Evolutionary conservation across 2,888 invertebrate species (phyloP), one percentile per base, ranked within the genome.

Genomic region (Xestia rhomboidea): DNA sequence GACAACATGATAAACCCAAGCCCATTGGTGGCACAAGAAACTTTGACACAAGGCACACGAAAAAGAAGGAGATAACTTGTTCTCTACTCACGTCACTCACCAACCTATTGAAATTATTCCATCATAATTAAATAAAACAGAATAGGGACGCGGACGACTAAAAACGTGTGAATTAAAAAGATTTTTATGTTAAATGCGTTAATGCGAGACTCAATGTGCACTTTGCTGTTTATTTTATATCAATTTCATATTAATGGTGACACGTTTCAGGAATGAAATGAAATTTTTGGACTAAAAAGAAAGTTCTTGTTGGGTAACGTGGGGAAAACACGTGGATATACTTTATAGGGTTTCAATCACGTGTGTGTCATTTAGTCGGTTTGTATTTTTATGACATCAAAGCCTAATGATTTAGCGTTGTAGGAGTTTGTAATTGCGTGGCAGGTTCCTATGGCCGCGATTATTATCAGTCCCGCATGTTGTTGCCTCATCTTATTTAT

Each of bases 111-210:
- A 15, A 10, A 6, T 41, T 3, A 7, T 18, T 38, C 21, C 6
- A 38, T 5, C 3, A 18, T n/a, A 11, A 49, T 24, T 30, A 67
- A 79, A 10, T 57, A 5, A 11, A 34, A 68, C 46, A 86, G 90
- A 92, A 92, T 92, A 91, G 60, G 88, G 76, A 83, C 49, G 76
- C 82, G 13, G 44, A 72, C 30, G 54, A 86, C 77, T 81, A 81
- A 80, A 89, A 90, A 90, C 87, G 89, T 91, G 90, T 91, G 92
- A 91, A 93, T 92, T 91, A 91, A 91, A 92, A 92, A 91, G 89
- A 89, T 90, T 92, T 93, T 90, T 89, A 90, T 92, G 89, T 88
- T 90, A 92, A 93, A 92, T 89, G 91, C 91, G 79, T 89, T 92
- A 91, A 90, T 82, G 77, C 85, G 69, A 24, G 70, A 62, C 76